These are phyloP conservation scores for Drosophila orosa DNA, from an alignment of 1,140 invertebrate genomes.

Conservation along the genomic window DNA sequence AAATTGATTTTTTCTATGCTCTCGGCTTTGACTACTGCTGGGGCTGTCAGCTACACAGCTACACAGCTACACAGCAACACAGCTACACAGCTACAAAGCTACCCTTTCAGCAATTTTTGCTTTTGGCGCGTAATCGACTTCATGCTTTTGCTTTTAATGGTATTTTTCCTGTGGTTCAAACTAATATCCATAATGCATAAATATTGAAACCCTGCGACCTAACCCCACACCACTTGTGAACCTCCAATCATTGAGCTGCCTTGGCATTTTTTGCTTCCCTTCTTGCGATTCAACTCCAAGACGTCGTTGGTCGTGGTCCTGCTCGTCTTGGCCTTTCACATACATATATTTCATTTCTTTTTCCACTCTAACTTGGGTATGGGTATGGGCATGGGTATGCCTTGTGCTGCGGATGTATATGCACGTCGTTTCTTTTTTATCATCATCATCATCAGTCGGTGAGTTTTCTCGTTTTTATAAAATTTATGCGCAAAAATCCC, in stretches of 20 bases:
- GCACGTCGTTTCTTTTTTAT: slow-evolving; percentile 59
- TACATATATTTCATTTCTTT: slow-evolving; percentile 36
- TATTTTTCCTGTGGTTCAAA: slow-evolving; percentile 83
- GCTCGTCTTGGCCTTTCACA: slow-evolving; percentile 34
- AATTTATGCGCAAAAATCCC: slow-evolving; percentile 81
- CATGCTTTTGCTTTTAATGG: slow-evolving; percentile 82
- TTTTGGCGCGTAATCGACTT: slow-evolving; percentile 82
- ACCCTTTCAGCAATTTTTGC: slow-evolving; percentile 66
- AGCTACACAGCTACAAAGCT: slow-evolving; percentile 27
- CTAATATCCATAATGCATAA: slow-evolving; percentile 83
- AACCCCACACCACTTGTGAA: slow-evolving; percentile 42
- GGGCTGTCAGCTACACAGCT: slow-evolving; percentile 60
- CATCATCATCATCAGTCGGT: slow-evolving; percentile 48
- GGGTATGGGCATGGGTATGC: slow-evolving; percentile 1
- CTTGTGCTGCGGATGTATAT: slow-evolving; percentile 18
- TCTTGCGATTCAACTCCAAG: slow-evolving; percentile 53
- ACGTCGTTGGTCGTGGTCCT: slow-evolving; percentile 40
- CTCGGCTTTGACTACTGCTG: slow-evolving; percentile 63
- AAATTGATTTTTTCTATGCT: slow-evolving; percentile 74
- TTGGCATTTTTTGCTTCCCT: slow-evolving; percentile 70
- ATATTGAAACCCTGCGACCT: slow-evolving; percentile 73
- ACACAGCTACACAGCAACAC: not conserved
- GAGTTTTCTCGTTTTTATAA: slow-evolving; percentile 69
- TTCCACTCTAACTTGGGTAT: slow-evolving; percentile 4
- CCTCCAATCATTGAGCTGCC: slow-evolving; percentile 63